phyloP scores from a whole-genome alignment of 2,113 vertebrate genomes.

The Talpa occidentalis region DNA sequence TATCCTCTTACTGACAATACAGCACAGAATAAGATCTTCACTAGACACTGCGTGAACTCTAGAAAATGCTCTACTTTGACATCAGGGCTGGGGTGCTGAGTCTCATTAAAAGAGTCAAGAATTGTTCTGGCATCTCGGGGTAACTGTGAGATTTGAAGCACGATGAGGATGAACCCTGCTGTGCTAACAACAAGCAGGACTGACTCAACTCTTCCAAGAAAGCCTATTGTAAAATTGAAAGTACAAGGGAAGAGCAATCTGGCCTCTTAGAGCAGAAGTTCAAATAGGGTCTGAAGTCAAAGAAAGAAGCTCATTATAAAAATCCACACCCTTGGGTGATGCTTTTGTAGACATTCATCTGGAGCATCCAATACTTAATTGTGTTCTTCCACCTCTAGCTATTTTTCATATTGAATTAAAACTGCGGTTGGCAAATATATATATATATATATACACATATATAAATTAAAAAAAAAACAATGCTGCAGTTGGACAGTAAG shows the following conservation, averaged over 20 bases:
- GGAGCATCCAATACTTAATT: constrained; percentile 65
- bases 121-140: constrained; percentile 50
- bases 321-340: constrained; percentile 57
- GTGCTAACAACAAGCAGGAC: constrained; percentile 26
- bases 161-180: constrained; percentile 10
- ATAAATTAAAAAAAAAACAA: no score
- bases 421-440: background rate
- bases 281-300: constrained; percentile 55
- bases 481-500: background rate
- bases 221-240: background rate
- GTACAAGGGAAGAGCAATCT: constrained; percentile 27
- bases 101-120: constrained; percentile 74
- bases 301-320: constrained; percentile 72
- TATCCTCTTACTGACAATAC: constrained; percentile 56
- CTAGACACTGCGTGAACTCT: constrained; percentile 44
- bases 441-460: no score
- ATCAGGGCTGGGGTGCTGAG: constrained; percentile 61
- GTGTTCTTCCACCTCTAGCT: constrained; percentile 54
- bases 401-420: constrained; percentile 61
- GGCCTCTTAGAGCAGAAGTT: constrained; percentile 37
- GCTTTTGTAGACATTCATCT: constrained; percentile 48
- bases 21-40: constrained; percentile 42
- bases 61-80: constrained; percentile 73
- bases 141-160: constrained; percentile 13
- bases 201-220: constrained; percentile 16